Evolutionary conservation across 2,797 vertebrate genomes (phyloP), one percentile per base, ranked within the genome.

Genomic region (Coreius guichenoti): DNA sequence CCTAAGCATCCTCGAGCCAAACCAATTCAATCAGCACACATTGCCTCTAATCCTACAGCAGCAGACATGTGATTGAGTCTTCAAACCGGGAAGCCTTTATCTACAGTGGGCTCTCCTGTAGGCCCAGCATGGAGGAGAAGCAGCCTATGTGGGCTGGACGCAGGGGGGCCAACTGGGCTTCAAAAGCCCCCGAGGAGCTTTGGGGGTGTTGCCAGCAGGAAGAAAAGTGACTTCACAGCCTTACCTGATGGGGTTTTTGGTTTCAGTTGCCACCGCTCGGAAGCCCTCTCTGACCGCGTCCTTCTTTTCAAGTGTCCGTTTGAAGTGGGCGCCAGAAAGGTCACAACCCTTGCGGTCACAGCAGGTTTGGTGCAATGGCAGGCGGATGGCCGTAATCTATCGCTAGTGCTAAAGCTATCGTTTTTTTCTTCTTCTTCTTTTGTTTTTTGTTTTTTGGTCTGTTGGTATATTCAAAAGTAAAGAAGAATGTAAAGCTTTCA

Each of bases 171-270:
- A 89, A 87, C 90, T 87, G 88, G 82, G 91, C 93, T 93, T 95
- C 93, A 95, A 95, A 95, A 83, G 93, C 91, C 84, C 75, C 31
- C 82, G 81, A 90, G 90, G 91, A 91, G 91, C 90, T 92, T 88
- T 87, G 90, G 90, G 84, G 77, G 88, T 80, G 88, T 54, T 90
- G 92, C 92, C 94, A 93, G 94, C 92, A 90, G 93, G 86, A 91
- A 94, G 91, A 92, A 88, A 89, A 86, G 87, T 90, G 90, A 95
- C 94, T 94, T 95, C 93, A 95, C 90, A 94, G 93, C 91, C 95
- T 95, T 96, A 96, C 95, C 95, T 95, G 95, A 95, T 94, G 91
- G 93, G 92, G 90, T 92, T 93, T 95, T 93, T 90, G 94, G 93
- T 95, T 92, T 89, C 91, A 87, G 93, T 91, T 89, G 90, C 91